Evolutionary conservation across 2,113 vertebrate genomes (phyloP).

Genomic region (Acinonyx jubatus): DNA sequence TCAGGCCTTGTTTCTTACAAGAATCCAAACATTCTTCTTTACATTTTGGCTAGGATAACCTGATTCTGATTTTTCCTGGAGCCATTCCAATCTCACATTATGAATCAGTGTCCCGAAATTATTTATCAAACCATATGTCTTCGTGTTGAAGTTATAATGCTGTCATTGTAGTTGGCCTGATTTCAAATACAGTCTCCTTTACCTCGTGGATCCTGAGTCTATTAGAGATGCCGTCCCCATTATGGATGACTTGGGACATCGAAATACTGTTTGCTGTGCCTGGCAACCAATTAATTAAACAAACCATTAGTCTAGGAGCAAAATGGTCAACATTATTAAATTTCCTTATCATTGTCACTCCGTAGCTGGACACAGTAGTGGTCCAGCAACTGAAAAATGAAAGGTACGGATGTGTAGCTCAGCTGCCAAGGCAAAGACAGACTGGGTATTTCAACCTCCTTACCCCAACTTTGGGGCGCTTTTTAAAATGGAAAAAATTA

Average conservation of each 20-base stretch:
- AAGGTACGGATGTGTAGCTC: too few relatives aligned
- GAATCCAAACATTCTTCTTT: not conserved
- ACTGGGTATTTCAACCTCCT: not conserved
- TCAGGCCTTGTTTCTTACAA: not conserved
- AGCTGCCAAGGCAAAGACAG: not conserved
- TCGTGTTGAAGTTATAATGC: not conserved
- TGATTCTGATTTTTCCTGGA: not conserved
- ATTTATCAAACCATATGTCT: not conserved
- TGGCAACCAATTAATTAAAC: slow-evolving; percentile 46
- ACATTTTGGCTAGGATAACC: not conserved
- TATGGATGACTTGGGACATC: not conserved
- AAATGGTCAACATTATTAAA: not conserved
- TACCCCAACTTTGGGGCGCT: not conserved
- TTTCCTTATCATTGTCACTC: not conserved
- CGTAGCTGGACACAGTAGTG: not conserved
- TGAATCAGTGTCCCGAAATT: not conserved
- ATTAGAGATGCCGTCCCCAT: not conserved
- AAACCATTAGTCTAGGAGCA: not conserved
- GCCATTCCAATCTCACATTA: not conserved
- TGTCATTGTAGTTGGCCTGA: not conserved
- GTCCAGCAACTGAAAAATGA: slow-evolving; percentile 6
- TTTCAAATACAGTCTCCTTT: not conserved
- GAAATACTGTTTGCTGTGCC: not conserved
- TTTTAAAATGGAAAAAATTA: not conserved
- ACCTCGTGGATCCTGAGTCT: not conserved